Evolutionary conservation across 2,797 vertebrate species (phyloP).

Genomic region (Eulemur mongoz): DNA sequence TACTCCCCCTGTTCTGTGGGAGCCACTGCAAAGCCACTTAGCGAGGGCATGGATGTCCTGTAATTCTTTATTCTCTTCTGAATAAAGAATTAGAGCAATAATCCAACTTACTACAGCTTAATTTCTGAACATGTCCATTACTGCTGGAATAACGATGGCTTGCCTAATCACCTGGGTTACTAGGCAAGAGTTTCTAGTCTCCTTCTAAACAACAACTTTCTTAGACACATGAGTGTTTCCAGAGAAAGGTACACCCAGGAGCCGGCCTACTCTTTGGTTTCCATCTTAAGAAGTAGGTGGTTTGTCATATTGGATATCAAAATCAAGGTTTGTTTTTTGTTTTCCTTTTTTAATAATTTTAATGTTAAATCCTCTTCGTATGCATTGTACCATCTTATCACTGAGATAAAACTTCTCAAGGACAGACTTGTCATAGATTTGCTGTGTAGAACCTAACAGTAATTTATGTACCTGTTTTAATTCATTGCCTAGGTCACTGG

Average conservation of each 20-base stretch:
- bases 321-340: background rate
- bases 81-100: background rate
- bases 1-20: background rate
- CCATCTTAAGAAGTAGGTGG: background rate
- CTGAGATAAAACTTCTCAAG: background rate
- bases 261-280: background rate
- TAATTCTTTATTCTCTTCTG: background rate
- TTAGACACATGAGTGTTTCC: background rate
- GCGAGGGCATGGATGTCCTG: background rate
- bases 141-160: background rate
- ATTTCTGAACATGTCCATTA: background rate
- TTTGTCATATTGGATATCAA: background rate
- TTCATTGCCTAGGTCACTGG: background rate
- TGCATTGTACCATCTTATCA: background rate
- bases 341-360: slow-evolving; percentile 22
- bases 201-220: background rate
- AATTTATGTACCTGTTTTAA: background rate
- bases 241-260: background rate
- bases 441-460: background rate
- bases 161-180: background rate
- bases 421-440: background rate
- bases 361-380: background rate
- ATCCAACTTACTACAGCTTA: background rate
- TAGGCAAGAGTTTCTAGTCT: background rate
- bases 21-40: background rate